Conservation (phyloP, 2,888 invertebrate species). For the Lasioglossum vierecki region DNA sequence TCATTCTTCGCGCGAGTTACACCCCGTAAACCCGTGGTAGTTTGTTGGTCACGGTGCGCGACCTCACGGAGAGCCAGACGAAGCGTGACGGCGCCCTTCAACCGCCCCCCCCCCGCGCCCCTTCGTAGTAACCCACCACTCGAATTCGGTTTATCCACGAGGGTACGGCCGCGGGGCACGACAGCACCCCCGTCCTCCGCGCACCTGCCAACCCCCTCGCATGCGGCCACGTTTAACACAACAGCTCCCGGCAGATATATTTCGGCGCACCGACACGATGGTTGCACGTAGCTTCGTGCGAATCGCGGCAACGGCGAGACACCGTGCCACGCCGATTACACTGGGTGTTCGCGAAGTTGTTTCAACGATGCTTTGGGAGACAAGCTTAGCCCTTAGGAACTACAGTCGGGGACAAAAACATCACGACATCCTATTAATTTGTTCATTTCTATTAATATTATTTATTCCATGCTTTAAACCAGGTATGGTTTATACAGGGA, state of each 20-base stretch:
- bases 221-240: slow-evolving; percentile 40
- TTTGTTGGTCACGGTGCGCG: slow-evolving; percentile 79
- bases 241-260: slow-evolving; percentile 25
- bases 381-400: not conserved
- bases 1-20: slow-evolving; percentile 68
- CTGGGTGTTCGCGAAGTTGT: not conserved
- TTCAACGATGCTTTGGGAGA: not conserved
- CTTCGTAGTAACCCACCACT: slow-evolving; percentile 20
- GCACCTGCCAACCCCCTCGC: not conserved
- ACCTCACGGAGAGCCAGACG: slow-evolving; percentile 75
- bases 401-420: not conserved
- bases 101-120: slow-evolving; percentile 23
- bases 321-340: not conserved
- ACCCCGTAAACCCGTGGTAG: slow-evolving; percentile 77
- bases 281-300: slow-evolving; percentile 30
- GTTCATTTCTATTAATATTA: too few relatives aligned
- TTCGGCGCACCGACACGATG: slow-evolving; percentile 17
- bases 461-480: too few relatives aligned
- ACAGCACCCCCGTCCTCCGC: not conserved
- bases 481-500: too few relatives aligned
- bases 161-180: not conserved
- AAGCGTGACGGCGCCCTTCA: slow-evolving; percentile 72
- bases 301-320: slow-evolving; percentile 19
- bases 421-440: not conserved
- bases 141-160: slow-evolving; percentile 39